Base-by-base conservation (phyloP, 2,797 vertebrate species). In the Salarias fasciatus region DNA sequence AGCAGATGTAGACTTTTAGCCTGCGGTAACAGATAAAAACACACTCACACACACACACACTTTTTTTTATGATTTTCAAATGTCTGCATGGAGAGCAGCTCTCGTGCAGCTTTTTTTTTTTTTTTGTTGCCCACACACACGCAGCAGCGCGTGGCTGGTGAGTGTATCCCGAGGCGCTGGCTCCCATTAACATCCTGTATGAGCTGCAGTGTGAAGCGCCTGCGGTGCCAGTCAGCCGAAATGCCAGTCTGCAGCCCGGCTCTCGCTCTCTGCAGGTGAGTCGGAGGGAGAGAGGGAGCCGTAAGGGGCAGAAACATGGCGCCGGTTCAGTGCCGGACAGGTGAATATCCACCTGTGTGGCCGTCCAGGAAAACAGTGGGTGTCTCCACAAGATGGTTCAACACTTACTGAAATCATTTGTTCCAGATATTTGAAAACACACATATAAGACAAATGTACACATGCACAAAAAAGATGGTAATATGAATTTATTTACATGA, bases 141-240 rank as follows among this genome's bases (percentile, higher is more conserved):
- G 43, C 14, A 40, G 11, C 30, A 46, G 0, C 29, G 51, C 49
- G 66, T 46, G 49, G 45, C 45, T 8, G 69, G 61, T 15, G 57
- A 56, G 62, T 59, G 50, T 51, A 0, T 67, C 80, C 75, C 2
- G 3, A 0, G 75, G 80, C 75, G 69, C 56, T 62, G 50, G 58
- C 79, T 81, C 64, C 49, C 55, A 83, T 83, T 86, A 77, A 69
- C 71, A 75, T 65, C 75, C 69, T 42, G 45, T 67, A 58, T 52
- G 64, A 54, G 72, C 61, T 13, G 57, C 60, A 44, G 57, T 18
- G 63, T 53, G 63, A 44, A 53, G 47, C 14, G 67, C 83, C 80
- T 5, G 73, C 63, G 35, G 83, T 70, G 73, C 53, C 80, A 86
- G 81, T 83, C 80, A 82, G 52, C 72, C 75, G 70, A 68, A 81